phyloP scores from a whole-genome alignment of 2,888 invertebrate genomes.

The Anorthoa munda region DNA sequence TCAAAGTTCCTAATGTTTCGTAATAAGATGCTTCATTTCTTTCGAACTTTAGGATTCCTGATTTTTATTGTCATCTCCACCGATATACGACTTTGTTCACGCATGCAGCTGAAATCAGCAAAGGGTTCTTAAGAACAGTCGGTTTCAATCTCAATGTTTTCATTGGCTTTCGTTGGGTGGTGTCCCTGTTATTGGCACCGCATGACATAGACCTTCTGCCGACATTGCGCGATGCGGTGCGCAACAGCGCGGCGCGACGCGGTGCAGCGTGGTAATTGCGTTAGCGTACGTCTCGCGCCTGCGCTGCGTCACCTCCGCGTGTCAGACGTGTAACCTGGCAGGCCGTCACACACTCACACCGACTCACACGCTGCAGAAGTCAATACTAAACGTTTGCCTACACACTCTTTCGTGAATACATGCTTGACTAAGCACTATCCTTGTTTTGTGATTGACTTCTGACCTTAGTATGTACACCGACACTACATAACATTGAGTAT shows the following conservation, averaged over 20 bases:
- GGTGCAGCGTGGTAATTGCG: constrained; percentile 62
- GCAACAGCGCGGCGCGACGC: constrained; percentile 17
- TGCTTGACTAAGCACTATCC: not conserved
- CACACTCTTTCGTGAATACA: not conserved
- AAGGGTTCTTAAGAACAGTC: not conserved
- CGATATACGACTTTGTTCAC: not conserved
- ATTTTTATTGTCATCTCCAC: not conserved
- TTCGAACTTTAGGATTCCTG: not conserved
- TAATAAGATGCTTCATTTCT: not conserved
- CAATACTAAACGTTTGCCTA: not conserved
- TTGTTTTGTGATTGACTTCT: not conserved
- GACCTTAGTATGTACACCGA: not conserved
- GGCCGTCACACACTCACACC: constrained; percentile 1
- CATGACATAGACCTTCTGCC: constrained; percentile 27
- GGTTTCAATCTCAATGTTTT: not conserved
- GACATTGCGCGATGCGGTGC: constrained; percentile 11
- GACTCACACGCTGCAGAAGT: constrained; percentile 4
- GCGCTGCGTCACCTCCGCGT: constrained; percentile 34
- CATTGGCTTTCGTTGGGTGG: not conserved
- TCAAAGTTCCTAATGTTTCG: not conserved
- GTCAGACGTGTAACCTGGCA: constrained; percentile 5
- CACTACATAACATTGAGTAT: too few relatives aligned
- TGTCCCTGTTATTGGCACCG: not conserved
- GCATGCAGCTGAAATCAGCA: not conserved
- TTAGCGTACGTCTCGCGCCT: constrained; percentile 64